Evolutionary conservation across 1,140 invertebrate genomes (phyloP).

Genomic region (Asbolus verrucosus): DNA sequence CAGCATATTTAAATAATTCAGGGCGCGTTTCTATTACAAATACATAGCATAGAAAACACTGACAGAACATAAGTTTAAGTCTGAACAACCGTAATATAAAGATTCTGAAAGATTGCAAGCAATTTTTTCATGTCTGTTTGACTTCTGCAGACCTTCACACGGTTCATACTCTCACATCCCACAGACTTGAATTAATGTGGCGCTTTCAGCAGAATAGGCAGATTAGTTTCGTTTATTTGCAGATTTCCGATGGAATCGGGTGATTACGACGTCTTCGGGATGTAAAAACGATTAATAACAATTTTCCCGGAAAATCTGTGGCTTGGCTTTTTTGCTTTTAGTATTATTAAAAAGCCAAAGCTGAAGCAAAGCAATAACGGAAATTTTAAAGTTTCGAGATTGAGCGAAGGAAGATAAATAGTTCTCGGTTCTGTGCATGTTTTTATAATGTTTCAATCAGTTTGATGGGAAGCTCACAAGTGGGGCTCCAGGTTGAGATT

Average conservation of each 20-base stretch:
- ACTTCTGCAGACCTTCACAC: constrained; percentile 23
- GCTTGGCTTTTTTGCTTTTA: constrained; percentile 39
- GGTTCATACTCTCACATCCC: constrained; percentile 28
- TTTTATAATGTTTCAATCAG: constrained; percentile 57
- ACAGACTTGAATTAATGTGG: not conserved
- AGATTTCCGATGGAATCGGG: too few relatives aligned
- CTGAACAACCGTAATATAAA: constrained; percentile 58
- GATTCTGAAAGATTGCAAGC: constrained; percentile 58
- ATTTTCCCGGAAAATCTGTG: constrained; percentile 5
- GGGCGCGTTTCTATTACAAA: constrained; percentile 47
- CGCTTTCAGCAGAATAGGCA: too few relatives aligned
- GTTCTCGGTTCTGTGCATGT: constrained; percentile 45
- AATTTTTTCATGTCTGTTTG: constrained; percentile 58
- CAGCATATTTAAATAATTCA: constrained; percentile 57
- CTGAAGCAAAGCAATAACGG: constrained; percentile 3
- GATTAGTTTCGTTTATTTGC: too few relatives aligned
- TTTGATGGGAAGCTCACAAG: constrained; percentile 53
- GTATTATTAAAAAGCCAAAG: constrained; percentile 41
- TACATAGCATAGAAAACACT: constrained; percentile 43
- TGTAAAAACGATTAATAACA: not conserved
- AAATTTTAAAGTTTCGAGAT: constrained; percentile 54
- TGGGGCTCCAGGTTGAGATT: constrained; percentile 52
- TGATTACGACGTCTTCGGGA: too few relatives aligned
- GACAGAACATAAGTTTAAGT: constrained; percentile 59
- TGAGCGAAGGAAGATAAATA: constrained; percentile 54